Evolutionary conservation across 2,888 invertebrate species (phyloP).

Genomic region (Parthenolecanium corni): DNA sequence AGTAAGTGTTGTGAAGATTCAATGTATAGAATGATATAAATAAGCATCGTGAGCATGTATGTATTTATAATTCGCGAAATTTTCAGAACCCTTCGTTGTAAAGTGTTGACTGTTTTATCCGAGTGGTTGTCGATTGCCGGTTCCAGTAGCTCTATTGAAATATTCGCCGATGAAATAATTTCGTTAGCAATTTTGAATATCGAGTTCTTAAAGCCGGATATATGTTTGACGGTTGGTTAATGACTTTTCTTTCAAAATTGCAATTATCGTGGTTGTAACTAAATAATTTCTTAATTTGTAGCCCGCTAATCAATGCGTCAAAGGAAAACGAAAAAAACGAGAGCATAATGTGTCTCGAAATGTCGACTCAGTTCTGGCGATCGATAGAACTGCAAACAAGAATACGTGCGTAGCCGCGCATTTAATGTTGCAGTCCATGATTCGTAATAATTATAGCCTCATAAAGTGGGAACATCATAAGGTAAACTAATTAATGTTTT

Average conservation of each 20-base stretch:
- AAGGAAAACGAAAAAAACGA: neutral
- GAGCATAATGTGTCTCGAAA: neutral
- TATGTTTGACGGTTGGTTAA: constrained; percentile 29
- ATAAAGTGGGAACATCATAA: constrained; percentile 19
- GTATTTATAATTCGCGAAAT: neutral
- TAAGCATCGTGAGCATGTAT: no score
- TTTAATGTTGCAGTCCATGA: neutral
- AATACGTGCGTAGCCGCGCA: neutral
- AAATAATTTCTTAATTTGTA: neutral
- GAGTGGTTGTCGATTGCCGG: constrained; percentile 30
- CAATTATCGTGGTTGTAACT: neutral
- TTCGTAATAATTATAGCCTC: constrained; percentile 9
- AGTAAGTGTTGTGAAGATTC: constrained; percentile 16
- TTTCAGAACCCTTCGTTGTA: neutral
- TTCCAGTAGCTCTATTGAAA: constrained; percentile 29
- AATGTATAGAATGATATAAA: no score
- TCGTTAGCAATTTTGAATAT: constrained; percentile 29
- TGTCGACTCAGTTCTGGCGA: neutral
- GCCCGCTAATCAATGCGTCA: neutral
- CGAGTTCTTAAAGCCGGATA: constrained; percentile 29
- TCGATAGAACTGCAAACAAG: neutral
- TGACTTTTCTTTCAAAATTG: neutral
- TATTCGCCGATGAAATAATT: constrained; percentile 29
- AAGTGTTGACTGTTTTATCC: constrained; percentile 29
- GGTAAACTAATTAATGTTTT: constrained; percentile 1